Evolutionary conservation across 1,140 invertebrate species (phyloP).

Genomic region (Nephila pilipes): DNA sequence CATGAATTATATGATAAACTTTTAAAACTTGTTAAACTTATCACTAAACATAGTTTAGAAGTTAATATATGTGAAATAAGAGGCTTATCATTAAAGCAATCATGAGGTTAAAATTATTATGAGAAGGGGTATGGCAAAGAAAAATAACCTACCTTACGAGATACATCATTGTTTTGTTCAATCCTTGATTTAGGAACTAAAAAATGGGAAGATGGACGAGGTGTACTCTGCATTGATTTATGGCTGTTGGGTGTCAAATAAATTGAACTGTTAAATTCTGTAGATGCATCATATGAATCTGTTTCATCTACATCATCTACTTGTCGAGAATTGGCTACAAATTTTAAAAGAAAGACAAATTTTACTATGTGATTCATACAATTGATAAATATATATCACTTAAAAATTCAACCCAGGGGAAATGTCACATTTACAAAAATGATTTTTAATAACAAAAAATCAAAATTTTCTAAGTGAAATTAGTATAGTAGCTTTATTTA

Average conservation of each 20-base stretch:
- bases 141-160: conserved; percentile 9
- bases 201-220: conserved; percentile 55
- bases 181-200: conserved; percentile 1
- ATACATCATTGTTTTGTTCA: neutral
- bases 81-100: no score
- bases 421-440: no score
- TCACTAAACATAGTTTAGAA: no score
- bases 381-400: no score
- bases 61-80: no score
- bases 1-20: no score
- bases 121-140: neutral
- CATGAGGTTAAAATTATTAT: no score
- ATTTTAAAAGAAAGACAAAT: neutral
- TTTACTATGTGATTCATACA: neutral
- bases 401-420: no score
- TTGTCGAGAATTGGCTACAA: conserved; percentile 19
- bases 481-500: no score
- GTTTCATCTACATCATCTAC: conserved; percentile 51
- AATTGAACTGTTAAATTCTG: conserved; percentile 32
- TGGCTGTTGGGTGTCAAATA: conserved; percentile 6
- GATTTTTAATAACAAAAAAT: no score
- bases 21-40: no score
- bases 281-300: conserved; percentile 26
- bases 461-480: no score
- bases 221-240: conserved; percentile 55